Evolutionary conservation across 2,113 vertebrate species (phyloP).

Genomic region (Eira barbara): DNA sequence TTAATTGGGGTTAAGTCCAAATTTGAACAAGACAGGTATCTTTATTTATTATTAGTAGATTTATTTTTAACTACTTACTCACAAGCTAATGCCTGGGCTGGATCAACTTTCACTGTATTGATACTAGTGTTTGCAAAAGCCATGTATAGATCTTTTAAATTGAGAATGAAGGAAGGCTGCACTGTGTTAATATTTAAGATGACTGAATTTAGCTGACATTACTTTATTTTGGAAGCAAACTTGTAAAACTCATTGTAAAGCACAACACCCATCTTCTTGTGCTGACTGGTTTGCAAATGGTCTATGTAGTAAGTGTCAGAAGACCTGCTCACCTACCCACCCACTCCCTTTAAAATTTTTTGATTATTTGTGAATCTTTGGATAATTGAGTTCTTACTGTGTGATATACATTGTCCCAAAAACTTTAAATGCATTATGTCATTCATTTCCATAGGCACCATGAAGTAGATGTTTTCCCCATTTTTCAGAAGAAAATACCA

Average conservation of each 20-base stretch:
- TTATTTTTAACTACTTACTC: neutral
- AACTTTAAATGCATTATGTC: neutral
- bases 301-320: neutral
- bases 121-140: neutral
- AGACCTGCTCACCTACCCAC: neutral
- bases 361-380: neutral
- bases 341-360: neutral
- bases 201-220: neutral
- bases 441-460: neutral
- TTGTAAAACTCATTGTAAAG: neutral
- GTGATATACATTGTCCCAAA: neutral
- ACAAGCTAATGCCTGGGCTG: neutral
- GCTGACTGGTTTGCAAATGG: neutral
- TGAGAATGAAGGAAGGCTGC: neutral
- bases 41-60: neutral
- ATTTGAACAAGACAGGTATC: neutral
- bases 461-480: neutral
- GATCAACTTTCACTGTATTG: neutral
- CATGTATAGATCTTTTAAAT: conserved; percentile 10
- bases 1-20: neutral
- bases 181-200: neutral
- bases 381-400: neutral
- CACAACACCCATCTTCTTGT: neutral
- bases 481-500: neutral
- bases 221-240: neutral